Evolutionary conservation across 1,140 invertebrate genomes (phyloP).

Genomic region (Rhizoglyphus robini): DNA sequence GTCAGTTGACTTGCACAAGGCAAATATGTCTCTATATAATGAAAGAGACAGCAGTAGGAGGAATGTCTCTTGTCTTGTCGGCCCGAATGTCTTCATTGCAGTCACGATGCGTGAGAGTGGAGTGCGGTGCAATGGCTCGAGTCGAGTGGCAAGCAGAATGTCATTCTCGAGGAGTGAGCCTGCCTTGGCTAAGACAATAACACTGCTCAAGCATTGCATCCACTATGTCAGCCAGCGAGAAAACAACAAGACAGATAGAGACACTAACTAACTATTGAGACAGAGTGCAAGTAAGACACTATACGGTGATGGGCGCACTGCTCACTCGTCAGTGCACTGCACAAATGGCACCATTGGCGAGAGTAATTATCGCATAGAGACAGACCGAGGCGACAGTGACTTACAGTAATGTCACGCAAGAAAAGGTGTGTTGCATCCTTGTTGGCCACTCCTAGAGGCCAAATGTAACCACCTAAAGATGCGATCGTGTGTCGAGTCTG

Average conservation of each 20-base stretch:
- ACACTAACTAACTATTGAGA: not conserved
- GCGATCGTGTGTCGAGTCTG: not conserved
- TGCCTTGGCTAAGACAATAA: not conserved
- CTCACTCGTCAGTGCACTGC: not conserved
- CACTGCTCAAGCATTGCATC: too few species aligned
- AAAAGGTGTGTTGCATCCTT: slow-evolving; percentile 5
- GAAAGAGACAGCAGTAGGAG: not conserved
- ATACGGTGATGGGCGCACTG: not conserved
- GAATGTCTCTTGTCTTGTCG: not conserved
- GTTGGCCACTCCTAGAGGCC: slow-evolving; percentile 3
- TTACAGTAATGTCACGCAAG: not conserved
- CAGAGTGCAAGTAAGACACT: not conserved
- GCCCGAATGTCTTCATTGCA: not conserved
- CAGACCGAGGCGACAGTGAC: not conserved
- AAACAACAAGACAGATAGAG: not conserved
- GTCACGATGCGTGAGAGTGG: not conserved
- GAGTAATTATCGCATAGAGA: not conserved
- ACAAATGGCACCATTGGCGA: not conserved
- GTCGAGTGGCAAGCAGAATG: too few species aligned
- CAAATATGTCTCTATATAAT: not conserved
- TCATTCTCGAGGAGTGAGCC: not conserved
- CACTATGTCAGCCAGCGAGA: not conserved
- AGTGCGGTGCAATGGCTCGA: too few species aligned
- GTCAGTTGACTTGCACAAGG: not conserved
- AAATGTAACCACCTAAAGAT: not conserved